A percentile compares a stretch with the other conserved stretches of the same genome.
These are phyloP conservation scores for Syrista parreyssii DNA, from an alignment of 2,888 invertebrate genomes.

Conservation along the genomic window DNA sequence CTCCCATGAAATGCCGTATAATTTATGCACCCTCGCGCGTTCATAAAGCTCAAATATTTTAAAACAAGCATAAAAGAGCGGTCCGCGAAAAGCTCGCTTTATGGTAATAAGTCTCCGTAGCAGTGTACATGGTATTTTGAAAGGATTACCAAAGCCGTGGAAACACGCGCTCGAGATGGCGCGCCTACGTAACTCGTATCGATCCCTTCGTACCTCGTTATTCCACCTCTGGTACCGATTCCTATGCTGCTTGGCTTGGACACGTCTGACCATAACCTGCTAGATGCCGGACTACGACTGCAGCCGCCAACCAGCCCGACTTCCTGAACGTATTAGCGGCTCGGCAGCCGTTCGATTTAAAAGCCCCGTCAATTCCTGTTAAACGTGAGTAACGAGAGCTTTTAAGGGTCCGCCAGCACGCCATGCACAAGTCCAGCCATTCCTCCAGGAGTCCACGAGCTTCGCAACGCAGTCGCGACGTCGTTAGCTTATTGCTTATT, in stretches of 20 bases:
- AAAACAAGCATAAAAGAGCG: constrained; percentile 52
- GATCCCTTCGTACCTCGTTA: no score
- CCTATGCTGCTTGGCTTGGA: no score
- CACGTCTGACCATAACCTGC: no score
- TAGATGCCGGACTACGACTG: no score
- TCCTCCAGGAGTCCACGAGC: no score
- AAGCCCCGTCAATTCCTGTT: constrained; percentile 49
- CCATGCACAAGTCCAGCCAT: constrained; percentile 21
- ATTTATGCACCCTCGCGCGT: constrained; percentile 58
- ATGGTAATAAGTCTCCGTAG: constrained; percentile 22
- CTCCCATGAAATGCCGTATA: constrained; percentile 27
- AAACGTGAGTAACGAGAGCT: constrained; percentile 55
- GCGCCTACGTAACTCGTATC: no score
- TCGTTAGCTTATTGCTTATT: no score
- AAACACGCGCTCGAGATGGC: no score
- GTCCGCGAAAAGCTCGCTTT: constrained; percentile 27
- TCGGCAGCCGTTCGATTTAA: constrained; percentile 48
- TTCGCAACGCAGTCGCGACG: no score
- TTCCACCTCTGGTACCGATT: no score
- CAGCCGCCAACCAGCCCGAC: no score
- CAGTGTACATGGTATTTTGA: constrained; percentile 17
- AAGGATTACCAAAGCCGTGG: constrained; percentile 12
- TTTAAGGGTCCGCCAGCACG: constrained; percentile 49
- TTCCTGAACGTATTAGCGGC: no score
- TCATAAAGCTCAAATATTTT: constrained; percentile 57